Evolutionary conservation across 2,797 vertebrate genomes (phyloP), one percentile per base, ranked within the genome.

Genomic region (Lepus townsendii): DNA sequence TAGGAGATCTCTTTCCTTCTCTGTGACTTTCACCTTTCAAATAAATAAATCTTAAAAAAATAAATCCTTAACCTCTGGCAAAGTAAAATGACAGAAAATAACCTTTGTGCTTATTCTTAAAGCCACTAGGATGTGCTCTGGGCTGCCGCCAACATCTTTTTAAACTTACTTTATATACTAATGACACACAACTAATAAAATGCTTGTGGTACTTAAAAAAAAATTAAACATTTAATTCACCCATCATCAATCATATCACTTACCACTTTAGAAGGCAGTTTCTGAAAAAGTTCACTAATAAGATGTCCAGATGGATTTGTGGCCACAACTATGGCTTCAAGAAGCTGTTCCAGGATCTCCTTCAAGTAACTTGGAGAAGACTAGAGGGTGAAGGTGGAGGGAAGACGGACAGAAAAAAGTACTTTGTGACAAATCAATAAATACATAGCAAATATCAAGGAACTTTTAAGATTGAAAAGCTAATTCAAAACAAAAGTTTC

Each of bases 261-360:
- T 98, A 99, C 99, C 99, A 99, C 99, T 99, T 99, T 99, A 93
- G 99, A 99, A 92, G 99, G 99, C 97, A 99, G 99, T 95, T 99
- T 99, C 98, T 99, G 99, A 98, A 99, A 99, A 86, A 99, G 99
- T 96, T 99, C 99, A 78, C 99, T 99, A 97, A 99, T 98, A 77
- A 99, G 98, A 47, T 97, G 99, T 72, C 99, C 99, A 26, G 98
- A 98, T 12, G 99, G 99, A 97, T 99, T 99, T 60, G 98, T 98
- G 97, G 99, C 99, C 83, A 99, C 98, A 97, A 99, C 98, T 97
- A 99, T 97, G 60, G 99, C 98, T 97, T 99, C 99, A 11, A 99
- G 99, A 82, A 99, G 99, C 98, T 99, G 99, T 91, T 99, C 99
- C 3, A 99, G 98, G 92, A 99, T 98, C 90, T 99, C 99, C 97